These are phyloP conservation scores for Tachina fera DNA, from an alignment of 2,888 invertebrate genomes.

Conservation along the genomic window DNA sequence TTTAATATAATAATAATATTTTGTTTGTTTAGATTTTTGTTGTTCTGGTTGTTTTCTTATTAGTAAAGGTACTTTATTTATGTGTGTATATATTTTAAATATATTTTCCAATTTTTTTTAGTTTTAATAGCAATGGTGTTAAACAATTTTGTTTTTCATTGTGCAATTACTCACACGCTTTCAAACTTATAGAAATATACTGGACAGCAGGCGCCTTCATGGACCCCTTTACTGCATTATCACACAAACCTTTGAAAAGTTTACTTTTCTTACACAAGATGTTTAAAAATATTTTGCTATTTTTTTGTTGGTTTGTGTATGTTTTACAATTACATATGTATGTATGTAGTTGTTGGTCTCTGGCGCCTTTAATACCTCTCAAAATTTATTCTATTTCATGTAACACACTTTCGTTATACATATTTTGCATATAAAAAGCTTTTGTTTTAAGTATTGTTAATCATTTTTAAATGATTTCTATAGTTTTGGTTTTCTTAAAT, in stretches of 20 bases:
- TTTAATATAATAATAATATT: conserved; percentile 24
- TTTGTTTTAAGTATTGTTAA: conserved; percentile 26
- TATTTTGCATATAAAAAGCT: conserved; percentile 60
- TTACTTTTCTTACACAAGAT: conserved; percentile 5
- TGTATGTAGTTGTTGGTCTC: conserved; percentile 55
- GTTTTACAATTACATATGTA: background rate
- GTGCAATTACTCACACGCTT: conserved; percentile 28
- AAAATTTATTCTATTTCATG: conserved; percentile 38
- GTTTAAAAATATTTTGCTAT: conserved; percentile 12
- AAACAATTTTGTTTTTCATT: conserved; percentile 20
- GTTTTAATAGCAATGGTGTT: conserved; percentile 58
- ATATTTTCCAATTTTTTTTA: conserved; percentile 32
- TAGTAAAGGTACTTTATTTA: conserved; percentile 68
- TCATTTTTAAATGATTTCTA: conserved; percentile 32
- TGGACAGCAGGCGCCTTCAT: conserved; percentile 58
- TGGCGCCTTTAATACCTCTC: conserved; percentile 58
- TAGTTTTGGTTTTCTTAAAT: conserved; percentile 31
- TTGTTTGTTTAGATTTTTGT: conserved; percentile 6
- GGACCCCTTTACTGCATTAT: conserved; percentile 40
- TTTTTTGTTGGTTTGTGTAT: conserved; percentile 9
- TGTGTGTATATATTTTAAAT: conserved; percentile 25
- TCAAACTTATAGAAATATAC: conserved; percentile 2
- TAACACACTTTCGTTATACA: conserved; percentile 50
- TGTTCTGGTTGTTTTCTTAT: conserved; percentile 37
- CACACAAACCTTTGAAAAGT: conserved; percentile 18